phyloP scores from a whole-genome alignment of 2,797 vertebrate genomes.

The Phalloptychus januarius region DNA sequence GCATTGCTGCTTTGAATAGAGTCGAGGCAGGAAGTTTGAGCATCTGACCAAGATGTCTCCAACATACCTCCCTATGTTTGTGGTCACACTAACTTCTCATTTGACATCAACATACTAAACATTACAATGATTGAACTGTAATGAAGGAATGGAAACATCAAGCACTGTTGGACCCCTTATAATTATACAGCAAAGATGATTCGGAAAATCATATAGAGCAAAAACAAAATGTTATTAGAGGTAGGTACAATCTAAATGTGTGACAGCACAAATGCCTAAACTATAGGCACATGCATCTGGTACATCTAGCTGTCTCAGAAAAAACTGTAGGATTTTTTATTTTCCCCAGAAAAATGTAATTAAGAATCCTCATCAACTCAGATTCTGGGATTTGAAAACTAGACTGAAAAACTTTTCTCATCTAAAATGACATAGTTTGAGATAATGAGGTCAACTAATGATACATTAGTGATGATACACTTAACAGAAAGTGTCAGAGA shows the following conservation, averaged over 20 bases:
- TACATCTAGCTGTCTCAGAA: not conserved
- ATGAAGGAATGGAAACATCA: not conserved
- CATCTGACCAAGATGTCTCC: not conserved
- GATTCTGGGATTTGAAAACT: not conserved
- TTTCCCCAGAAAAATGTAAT: not conserved
- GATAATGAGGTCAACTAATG: conserved; percentile 1
- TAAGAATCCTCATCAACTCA: not conserved
- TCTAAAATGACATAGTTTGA: not conserved
- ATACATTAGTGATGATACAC: not conserved
- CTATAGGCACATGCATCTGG: not conserved
- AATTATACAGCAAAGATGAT: not conserved
- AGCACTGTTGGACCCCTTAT: not conserved
- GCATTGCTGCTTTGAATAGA: not conserved
- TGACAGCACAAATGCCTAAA: not conserved
- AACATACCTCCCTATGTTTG: not conserved
- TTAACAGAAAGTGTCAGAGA: not conserved
- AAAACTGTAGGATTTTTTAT: not conserved
- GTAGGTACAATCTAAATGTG: not conserved
- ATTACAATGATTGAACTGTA: too few species aligned
- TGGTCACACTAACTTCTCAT: not conserved
- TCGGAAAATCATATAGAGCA: not conserved
- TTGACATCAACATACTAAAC: too few species aligned
- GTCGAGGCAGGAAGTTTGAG: not conserved
- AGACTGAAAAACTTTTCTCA: not conserved
- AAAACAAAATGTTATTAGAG: not conserved